Evolutionary conservation across 2,797 vertebrate species (phyloP).

Genomic region (Chromis chromis): DNA sequence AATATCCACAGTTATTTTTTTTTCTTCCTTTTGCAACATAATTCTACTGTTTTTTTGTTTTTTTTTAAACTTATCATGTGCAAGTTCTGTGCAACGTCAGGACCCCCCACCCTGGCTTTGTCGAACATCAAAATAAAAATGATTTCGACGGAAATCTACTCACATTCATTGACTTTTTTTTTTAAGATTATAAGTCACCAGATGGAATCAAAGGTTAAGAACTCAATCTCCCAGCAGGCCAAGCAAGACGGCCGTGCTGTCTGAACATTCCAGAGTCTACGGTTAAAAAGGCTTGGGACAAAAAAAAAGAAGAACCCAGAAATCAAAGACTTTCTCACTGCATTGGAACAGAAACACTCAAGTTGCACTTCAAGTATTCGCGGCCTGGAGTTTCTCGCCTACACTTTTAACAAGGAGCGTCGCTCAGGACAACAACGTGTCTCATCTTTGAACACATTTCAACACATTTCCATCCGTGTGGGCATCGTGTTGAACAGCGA

Average conservation of each 20-base stretch:
- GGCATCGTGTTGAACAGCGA: constrained; percentile 17
- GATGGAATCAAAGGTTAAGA: constrained; percentile 79
- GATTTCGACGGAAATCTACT: constrained; percentile 70
- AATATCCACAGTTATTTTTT: constrained; percentile 82
- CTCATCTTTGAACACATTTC: constrained; percentile 12
- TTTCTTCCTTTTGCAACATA: constrained; percentile 74
- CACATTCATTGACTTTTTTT: constrained; percentile 81
- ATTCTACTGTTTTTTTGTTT: constrained; percentile 47
- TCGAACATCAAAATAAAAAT: constrained; percentile 66
- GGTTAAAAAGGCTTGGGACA: constrained; percentile 66
- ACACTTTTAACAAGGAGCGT: constrained; percentile 44
- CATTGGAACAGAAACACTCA: constrained; percentile 67
- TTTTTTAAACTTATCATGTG: constrained; percentile 78
- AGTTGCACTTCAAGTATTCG: constrained; percentile 84
- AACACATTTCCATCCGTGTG: neutral
- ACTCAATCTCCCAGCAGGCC: constrained; percentile 74
- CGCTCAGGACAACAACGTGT: neutral
- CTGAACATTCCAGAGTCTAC: constrained; percentile 78
- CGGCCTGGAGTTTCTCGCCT: constrained; percentile 48
- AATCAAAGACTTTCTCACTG: constrained; percentile 46
- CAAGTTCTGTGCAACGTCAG: constrained; percentile 85
- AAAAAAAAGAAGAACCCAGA: neutral
- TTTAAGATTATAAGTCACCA: constrained; percentile 60
- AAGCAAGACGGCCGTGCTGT: constrained; percentile 34
- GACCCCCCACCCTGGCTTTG: constrained; percentile 60